A percentile compares a stretch with the other conserved stretches of the same genome.
These are phyloP conservation scores for Danaus plexippus DNA, from an alignment of 1,140 invertebrate genomes.

Conservation along the genomic window DNA sequence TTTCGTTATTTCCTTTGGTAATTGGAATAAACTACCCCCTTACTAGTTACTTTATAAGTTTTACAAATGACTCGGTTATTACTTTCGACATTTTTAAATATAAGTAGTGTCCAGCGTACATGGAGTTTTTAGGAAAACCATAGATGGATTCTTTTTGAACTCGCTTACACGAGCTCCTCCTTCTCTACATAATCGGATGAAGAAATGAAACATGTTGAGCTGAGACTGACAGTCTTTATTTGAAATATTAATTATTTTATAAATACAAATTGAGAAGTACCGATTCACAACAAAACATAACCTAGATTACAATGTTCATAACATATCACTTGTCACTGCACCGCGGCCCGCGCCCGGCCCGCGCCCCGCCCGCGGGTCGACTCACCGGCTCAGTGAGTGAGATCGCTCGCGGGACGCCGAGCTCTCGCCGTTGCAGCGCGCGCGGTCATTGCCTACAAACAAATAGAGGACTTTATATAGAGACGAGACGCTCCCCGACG, in stretches of 20 bases:
- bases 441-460: constrained; percentile 58
- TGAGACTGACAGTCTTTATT: constrained; percentile 67
- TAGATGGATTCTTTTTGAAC: no score
- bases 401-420: constrained; percentile 56
- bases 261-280: constrained; percentile 70
- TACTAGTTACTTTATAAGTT: no score
- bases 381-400: constrained; percentile 63
- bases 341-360: constrained; percentile 4
- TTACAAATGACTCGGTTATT: no score
- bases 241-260: constrained; percentile 62
- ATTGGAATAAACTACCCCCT: no score
- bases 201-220: constrained; percentile 27
- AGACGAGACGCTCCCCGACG: no score
- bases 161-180: no score
- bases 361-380: constrained; percentile 11
- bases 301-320: constrained; percentile 61
- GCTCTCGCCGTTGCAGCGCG: constrained; percentile 48
- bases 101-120: no score
- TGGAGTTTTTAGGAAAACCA: no score
- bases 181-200: background rate
- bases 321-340: constrained; percentile 67
- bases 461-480: no score
- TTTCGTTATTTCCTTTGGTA: no score
- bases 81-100: no score
- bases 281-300: constrained; percentile 68